Evolutionary conservation across 2,113 vertebrate species (phyloP), one percentile per base, ranked within the genome.

Genomic region (Crocuta crocuta): DNA sequence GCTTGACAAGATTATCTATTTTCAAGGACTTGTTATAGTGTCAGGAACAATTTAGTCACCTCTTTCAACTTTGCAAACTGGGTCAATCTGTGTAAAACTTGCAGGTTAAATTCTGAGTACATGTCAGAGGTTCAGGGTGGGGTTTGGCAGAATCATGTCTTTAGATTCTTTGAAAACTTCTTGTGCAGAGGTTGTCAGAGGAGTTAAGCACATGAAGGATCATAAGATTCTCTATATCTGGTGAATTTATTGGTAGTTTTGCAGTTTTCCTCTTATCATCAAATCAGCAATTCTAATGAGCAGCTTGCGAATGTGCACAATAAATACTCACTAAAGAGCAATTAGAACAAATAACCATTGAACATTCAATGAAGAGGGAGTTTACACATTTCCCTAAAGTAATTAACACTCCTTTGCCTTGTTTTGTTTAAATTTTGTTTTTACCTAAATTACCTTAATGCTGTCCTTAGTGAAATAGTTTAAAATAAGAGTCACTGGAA

Each of bases 341-440:
- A 98, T 92, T 93, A 96, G 91, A 97, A 83, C 63, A 97, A 97
- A 94, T 96, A 94, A 39, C 90, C 94, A 97, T n/a, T 96, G 94
- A 94, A 92, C 95, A 81, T 80, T 96, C 95, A 97, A 53, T 87
- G 84, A 98, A 96, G 58, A 95, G 91, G 24, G 86, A 83, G 13
- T 50, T 90, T 95, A 94, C 48, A 84, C 70, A 91, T 97, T 68
- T 58, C 95, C 95, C 96, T 74, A 86, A 97, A 97, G 96, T 96
- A 98, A 98, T 98, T 98, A 98, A 63, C 93, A 98, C 79, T 39
- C 50, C 93, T 93, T 94, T 96, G 89, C 63, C 94, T 97, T 97
- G 33, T 93, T 96, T 97, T 94, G 28, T 94, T 98, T 91, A 98
- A 98, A 96, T 98, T 97, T 96, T 97, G 21, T 86, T 93, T 92